phyloP scores from a whole-genome alignment of 2,888 invertebrate species.

The Ormyrus labotus region DNA sequence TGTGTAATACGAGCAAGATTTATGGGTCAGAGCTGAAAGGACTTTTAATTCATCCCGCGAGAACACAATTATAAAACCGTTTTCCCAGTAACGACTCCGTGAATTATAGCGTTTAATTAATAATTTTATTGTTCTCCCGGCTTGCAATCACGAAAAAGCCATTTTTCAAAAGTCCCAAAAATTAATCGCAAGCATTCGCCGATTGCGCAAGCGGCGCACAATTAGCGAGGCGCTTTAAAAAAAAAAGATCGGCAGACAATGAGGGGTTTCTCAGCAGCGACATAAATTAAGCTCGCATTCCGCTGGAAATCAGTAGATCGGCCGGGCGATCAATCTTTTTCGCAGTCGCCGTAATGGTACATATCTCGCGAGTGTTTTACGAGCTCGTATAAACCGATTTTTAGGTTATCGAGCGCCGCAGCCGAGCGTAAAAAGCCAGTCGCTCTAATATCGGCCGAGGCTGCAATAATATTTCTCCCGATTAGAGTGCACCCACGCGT shows the following conservation, averaged over 20 bases:
- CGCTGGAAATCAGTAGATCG: conserved; percentile 29
- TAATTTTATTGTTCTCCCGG: too few species aligned
- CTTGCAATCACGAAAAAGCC: too few species aligned
- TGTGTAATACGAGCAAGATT: too few species aligned
- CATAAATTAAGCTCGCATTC: neutral
- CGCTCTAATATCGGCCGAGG: conserved; percentile 38
- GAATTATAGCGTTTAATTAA: too few species aligned
- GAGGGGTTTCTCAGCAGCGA: too few species aligned
- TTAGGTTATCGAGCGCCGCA: conserved; percentile 22
- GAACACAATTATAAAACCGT: conserved; percentile 6
- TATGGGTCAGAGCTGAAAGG: too few species aligned
- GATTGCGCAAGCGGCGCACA: too few species aligned
- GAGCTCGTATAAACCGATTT: conserved; percentile 39
- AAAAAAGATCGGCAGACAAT: too few species aligned
- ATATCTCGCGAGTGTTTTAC: conserved; percentile 34
- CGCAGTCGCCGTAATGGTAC: conserved; percentile 31
- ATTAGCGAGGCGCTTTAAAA: too few species aligned
- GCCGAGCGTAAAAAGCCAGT: conserved; percentile 34
- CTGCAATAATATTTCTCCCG: conserved; percentile 49
- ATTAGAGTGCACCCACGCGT: conserved; percentile 40
- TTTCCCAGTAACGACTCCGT: too few species aligned
- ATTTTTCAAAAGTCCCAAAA: too few species aligned
- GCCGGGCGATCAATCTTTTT: conserved; percentile 46
- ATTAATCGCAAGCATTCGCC: too few species aligned
- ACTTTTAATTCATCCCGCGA: neutral